phyloP scores from a whole-genome alignment of 2,888 invertebrate species.

The Spialia ferax region DNA sequence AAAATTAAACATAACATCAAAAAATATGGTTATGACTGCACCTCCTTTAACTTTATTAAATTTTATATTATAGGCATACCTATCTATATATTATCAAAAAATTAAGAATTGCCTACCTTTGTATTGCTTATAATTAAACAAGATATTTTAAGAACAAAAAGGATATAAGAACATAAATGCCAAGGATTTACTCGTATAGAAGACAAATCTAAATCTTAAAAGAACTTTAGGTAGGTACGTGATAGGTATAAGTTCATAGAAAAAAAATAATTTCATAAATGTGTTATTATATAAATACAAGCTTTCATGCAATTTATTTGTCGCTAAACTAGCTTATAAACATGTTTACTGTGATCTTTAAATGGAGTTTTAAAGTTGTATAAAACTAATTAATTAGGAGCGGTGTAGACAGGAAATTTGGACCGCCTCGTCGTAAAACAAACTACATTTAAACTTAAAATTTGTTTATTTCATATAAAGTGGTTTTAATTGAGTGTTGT shows the following conservation, averaged over 20 bases:
- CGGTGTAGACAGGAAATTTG: conserved; percentile 43
- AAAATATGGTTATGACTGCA: not conserved
- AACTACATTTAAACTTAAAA: conserved; percentile 33
- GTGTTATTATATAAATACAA: conserved; percentile 4
- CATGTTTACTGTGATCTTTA: conserved; percentile 32
- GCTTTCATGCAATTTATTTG: conserved; percentile 14
- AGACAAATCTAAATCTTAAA: too few species aligned
- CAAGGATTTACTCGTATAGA: too few species aligned
- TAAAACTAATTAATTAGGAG: conserved; percentile 37
- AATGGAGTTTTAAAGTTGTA: conserved; percentile 38
- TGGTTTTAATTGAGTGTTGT: conserved; percentile 30
- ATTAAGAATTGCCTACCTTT: too few species aligned
- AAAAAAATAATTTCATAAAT: too few species aligned
- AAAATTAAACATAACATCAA: not conserved
- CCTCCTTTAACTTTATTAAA: not conserved
- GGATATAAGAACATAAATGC: too few species aligned
- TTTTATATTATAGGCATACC: too few species aligned
- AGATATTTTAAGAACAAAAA: too few species aligned
- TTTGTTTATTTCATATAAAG: conserved; percentile 40
- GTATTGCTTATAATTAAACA: too few species aligned
- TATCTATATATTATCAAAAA: too few species aligned
- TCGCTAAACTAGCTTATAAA: conserved; percentile 19
- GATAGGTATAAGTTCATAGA: too few species aligned
- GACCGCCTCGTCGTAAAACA: conserved; percentile 44
- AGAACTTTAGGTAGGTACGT: too few species aligned